Evolutionary conservation across 2,888 invertebrate genomes (phyloP).

Genomic region (Aphrophora alni): DNA sequence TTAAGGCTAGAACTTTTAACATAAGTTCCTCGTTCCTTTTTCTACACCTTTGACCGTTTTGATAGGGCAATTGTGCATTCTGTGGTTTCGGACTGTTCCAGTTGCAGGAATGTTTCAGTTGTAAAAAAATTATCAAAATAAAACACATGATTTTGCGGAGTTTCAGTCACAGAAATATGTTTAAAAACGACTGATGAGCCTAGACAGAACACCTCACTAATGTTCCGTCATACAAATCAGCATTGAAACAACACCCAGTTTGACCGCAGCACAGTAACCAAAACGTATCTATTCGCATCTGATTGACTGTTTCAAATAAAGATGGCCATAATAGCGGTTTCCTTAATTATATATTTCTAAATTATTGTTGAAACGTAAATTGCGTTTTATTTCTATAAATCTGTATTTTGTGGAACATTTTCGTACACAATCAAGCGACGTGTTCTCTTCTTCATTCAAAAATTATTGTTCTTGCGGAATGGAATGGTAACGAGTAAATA

Average conservation of each 20-base stretch:
- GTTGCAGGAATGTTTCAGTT: background rate
- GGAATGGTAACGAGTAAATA: background rate
- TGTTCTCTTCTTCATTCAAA: background rate
- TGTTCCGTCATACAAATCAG: constrained; percentile 3
- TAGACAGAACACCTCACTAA: background rate
- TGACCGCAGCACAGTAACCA: constrained; percentile 3
- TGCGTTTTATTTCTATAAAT: constrained; percentile 6
- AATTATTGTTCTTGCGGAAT: constrained; percentile 4
- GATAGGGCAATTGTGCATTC: constrained; percentile 21
- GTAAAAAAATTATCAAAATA: constrained; percentile 35
- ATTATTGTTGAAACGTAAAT: constrained; percentile 2
- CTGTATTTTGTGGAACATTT: background rate
- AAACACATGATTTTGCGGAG: constrained; percentile 25
- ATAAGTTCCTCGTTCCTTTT: constrained; percentile 20
- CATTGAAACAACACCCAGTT: constrained; percentile 12
- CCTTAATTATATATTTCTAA: background rate
- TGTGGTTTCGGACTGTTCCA: constrained; percentile 13
- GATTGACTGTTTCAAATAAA: constrained; percentile 15
- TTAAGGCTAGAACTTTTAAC: background rate
- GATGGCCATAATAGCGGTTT: background rate
- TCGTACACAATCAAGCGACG: background rate
- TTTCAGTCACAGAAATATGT: constrained; percentile 12
- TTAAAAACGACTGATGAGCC: constrained; percentile 16
- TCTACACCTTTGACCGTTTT: background rate
- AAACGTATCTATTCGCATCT: constrained; percentile 9